These are phyloP conservation scores for Tetramorium bicarinatum DNA, from an alignment of 2,888 invertebrate genomes.

Conservation along the genomic window DNA sequence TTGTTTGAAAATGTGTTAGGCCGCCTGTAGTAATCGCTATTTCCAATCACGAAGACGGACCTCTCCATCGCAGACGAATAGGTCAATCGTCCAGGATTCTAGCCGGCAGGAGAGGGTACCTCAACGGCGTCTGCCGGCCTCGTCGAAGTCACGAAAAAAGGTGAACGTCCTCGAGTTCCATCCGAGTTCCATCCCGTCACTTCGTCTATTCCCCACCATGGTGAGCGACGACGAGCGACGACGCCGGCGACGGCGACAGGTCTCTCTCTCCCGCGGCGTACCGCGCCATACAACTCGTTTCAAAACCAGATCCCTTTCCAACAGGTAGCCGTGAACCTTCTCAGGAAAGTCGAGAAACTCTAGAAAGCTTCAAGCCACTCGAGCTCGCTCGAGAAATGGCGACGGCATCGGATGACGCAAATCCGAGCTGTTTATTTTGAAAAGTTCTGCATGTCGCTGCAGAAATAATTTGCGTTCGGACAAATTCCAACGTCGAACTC, in stretches of 20 bases:
- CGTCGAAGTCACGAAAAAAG: conserved; percentile 85
- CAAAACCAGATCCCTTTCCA: conserved; percentile 72
- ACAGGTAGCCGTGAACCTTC: conserved; percentile 57
- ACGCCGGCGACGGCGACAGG: conserved; percentile 48
- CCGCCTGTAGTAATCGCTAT: background rate
- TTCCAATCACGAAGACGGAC: background rate
- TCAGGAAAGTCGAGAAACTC: conserved; percentile 70
- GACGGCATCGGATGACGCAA: background rate
- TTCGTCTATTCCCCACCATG: conserved; percentile 62
- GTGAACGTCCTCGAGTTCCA: conserved; percentile 84
- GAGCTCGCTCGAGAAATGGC: conserved; percentile 21
- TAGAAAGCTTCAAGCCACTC: conserved; percentile 60
- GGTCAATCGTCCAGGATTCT: conserved; percentile 58
- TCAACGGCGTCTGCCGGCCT: conserved; percentile 78
- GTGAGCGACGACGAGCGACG: conserved; percentile 45
- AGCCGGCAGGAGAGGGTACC: conserved; percentile 69
- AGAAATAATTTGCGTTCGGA: background rate
- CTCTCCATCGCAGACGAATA: conserved; percentile 36
- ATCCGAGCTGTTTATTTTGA: conserved; percentile 31
- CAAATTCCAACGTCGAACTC: background rate
- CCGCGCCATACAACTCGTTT: conserved; percentile 69
- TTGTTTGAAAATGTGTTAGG: background rate
- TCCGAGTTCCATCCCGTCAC: conserved; percentile 80
- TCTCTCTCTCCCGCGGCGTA: conserved; percentile 49
- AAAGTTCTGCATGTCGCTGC: background rate